Percentiles rank a stretch among this genome's conserved stretches.
Evolutionary conservation across 53 echinoderm and acorn worm species (phyloP).

Genomic region (Paracentrotus lividus): DNA sequence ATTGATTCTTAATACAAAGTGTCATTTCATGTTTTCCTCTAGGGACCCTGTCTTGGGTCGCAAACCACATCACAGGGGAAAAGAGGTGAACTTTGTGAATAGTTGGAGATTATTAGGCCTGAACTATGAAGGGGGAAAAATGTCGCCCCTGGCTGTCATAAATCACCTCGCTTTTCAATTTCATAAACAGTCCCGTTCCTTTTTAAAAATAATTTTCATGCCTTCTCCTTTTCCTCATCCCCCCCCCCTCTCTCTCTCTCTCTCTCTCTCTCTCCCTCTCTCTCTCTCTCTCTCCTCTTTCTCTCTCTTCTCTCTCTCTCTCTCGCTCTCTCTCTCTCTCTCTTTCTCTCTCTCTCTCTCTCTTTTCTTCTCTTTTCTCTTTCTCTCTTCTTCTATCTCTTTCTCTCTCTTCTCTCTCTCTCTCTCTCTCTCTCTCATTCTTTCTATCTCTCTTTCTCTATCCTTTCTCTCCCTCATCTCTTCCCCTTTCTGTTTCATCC

Average conservation of each 20-base stretch:
- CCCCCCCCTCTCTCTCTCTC: not conserved
- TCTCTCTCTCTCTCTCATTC: not conserved
- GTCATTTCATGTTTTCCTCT: not conserved
- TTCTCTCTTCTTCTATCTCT: not conserved
- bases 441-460: not conserved
- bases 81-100: not conserved
- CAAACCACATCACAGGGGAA: not conserved
- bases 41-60: not conserved
- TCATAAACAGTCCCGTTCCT: not conserved
- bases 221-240: not conserved
- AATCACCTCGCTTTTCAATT: conserved; percentile 16
- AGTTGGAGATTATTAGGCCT: too few species aligned
- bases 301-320: not conserved
- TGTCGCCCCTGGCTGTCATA: conserved; percentile 8
- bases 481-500: too few species aligned
- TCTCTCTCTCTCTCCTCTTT: not conserved
- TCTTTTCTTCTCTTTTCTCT: not conserved
- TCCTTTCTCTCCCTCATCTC: too few species aligned
- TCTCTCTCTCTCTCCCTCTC: not conserved
- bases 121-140: not conserved
- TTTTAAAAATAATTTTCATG: not conserved
- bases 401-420: not conserved
- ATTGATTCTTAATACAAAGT: not conserved
- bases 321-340: not conserved
- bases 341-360: not conserved